Evolutionary conservation across 35 echinoderm and acorn worm species (phyloP).

Genomic region (Strongylocentrotus purpuratus): DNA sequence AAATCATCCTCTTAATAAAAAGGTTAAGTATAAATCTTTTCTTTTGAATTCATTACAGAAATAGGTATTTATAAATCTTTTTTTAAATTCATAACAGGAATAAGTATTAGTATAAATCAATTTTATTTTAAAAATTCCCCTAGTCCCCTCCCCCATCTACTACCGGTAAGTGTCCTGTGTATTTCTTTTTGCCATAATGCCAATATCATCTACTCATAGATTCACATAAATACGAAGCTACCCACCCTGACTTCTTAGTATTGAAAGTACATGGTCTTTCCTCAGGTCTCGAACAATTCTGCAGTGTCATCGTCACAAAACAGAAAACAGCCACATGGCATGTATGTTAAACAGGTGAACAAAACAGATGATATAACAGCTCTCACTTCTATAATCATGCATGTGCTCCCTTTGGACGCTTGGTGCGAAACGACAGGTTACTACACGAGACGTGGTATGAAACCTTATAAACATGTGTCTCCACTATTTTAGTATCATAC

Average conservation of each 20-base stretch:
- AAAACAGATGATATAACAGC: background rate
- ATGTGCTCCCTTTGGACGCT: background rate
- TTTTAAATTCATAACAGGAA: too few relatives aligned
- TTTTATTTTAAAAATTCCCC: too few relatives aligned
- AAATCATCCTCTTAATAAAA: too few relatives aligned
- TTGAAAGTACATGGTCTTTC: background rate
- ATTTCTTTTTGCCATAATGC: background rate
- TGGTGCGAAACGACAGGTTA: background rate
- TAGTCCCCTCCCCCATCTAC: too few relatives aligned
- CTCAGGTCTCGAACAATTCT: background rate
- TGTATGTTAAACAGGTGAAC: slow-evolving; percentile 6
- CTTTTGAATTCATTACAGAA: too few relatives aligned
- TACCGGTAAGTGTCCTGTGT: too few relatives aligned
- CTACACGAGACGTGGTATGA: background rate
- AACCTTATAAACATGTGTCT: background rate
- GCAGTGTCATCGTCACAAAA: background rate
- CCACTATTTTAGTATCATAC: slow-evolving; percentile 12
- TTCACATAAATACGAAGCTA: background rate
- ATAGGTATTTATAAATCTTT: too few relatives aligned
- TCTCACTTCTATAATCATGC: slow-evolving; percentile 2
- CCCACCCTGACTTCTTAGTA: background rate
- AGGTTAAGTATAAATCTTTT: too few relatives aligned
- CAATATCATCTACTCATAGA: background rate
- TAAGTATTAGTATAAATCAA: too few relatives aligned
- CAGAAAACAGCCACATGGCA: background rate